Evolutionary conservation across 1,140 invertebrate species (phyloP), one percentile per base, ranked within the genome.

Genomic region (Drosophila repletoides): DNA sequence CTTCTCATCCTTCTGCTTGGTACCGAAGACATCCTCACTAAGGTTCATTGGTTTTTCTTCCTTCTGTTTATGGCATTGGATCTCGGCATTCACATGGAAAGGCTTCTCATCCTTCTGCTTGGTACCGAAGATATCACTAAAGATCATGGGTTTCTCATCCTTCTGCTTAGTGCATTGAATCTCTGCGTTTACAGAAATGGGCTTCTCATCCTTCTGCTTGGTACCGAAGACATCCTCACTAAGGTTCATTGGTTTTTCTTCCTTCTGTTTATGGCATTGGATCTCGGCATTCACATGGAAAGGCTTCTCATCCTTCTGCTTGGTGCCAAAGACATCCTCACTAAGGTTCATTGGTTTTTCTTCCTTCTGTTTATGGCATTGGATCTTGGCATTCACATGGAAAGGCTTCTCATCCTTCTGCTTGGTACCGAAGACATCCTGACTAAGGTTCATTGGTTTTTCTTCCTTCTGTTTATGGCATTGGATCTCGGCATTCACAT

Each of bases 61-160:
- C 2, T 34, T 49, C 0, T 10, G n/a, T 29, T 34, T 49, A 0
- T 5, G n/a, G 5, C 29, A 2, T 5, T 7, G 17, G 2, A 49
- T n/a, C 0, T 45, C 17, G 10, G n/a, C n/a, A n/a, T n/a, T n/a
- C n/a, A n/a, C n/a, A n/a, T n/a, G n/a, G n/a, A n/a, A n/a, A n/a
- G 46, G 29, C 7, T 49, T 49, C 2, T 49, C 46, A 12, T 49
- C 28, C 3, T 12, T 34, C 3, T 22, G 15, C 7, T 56, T 56
- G 1, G 3, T 34, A 6, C 6, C 5, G 17, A 24, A 21, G 3
- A 29, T 28, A 5, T 48, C 31, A 31, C 5, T 5, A 3, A 46
- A 19, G n/a, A 15, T 17, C 1, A 29, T 5, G 0, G 48, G 17
- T 6, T 51, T 60, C 15, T 60, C 52, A 9, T 55, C 52, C 1